These are phyloP conservation scores for Petrocephalus zakoni DNA, from an alignment of 2,113 vertebrate species.

Conservation along the genomic window DNA sequence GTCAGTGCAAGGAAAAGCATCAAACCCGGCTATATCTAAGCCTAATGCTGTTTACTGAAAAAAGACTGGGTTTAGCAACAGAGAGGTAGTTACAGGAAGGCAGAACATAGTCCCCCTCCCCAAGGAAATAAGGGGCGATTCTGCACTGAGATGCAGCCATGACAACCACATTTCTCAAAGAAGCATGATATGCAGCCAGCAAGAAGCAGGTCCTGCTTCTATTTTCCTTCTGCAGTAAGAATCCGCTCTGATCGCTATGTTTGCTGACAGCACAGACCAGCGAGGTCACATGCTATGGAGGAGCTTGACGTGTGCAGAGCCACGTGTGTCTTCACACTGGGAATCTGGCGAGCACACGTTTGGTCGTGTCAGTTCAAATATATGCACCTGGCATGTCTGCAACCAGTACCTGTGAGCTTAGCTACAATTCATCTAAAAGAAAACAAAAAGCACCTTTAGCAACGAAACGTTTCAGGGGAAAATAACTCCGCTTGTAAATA, in stretches of 20 bases:
- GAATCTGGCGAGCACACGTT: not conserved
- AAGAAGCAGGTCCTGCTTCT: not conserved
- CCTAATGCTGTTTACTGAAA: conserved; percentile 29
- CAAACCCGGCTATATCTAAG: conserved; percentile 48
- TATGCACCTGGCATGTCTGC: not conserved
- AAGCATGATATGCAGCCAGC: not conserved
- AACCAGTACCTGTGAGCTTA: not conserved
- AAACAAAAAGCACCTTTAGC: not conserved
- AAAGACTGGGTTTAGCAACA: not conserved
- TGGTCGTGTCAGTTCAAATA: not conserved
- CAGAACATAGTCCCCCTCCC: not conserved
- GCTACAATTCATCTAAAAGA: not conserved
- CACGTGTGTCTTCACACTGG: not conserved
- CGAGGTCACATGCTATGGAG: not conserved
- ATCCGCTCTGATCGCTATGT: not conserved
- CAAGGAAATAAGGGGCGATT: not conserved
- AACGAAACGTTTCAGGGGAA: not conserved
- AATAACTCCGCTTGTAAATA: not conserved
- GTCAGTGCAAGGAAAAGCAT: not conserved
- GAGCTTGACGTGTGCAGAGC: not conserved
- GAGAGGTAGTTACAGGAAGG: conserved; percentile 32
- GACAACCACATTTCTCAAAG: not conserved
- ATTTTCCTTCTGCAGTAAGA: not conserved
- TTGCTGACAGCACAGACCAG: not conserved
- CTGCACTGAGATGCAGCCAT: not conserved